Evolutionary conservation across 2,888 invertebrate species (phyloP), one percentile per base, ranked within the genome.

Genomic region (Orthonychiurus folsomi): DNA sequence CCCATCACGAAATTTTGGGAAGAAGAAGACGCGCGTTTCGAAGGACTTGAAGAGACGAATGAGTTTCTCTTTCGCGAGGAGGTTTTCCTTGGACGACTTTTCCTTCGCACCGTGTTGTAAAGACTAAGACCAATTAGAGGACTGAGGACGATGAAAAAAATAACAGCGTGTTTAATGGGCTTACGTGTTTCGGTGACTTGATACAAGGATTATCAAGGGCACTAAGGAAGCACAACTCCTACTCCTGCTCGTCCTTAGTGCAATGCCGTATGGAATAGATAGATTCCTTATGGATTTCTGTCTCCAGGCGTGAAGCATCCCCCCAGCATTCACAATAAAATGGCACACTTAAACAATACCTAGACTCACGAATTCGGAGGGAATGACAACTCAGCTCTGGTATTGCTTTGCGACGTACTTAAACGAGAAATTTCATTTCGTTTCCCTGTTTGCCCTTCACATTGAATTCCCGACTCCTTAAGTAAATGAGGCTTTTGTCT

Each of bases 81-180:
- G 27, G 27, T 27, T 28, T 28, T 2, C 23, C 21, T 54, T 24
- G 18, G 54, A 24, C 25, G 55, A 21, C 26, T 23, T 24, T 15
- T 37, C 9, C 37, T 37, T 37, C 37, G n/a, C n/a, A 37, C 37
- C 37, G 15, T 37, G 15, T n/a, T 15, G 37, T 37, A 37, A 37
- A 15, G 37, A 37, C 37, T 37, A 63, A 56, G 60, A 65, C 63
- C 65, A 65, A 65, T 65, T 65, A 65, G 65, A 65, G 53, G 57
- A 59, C n/a, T 55, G 56, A 37, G 26, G 52, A 59, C 48, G 61
- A 61, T 55, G 54, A 62, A 60, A 63, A 60, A 65, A 69, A 65
- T 62, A 64, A 65, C 66, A 65, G 65, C 59, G 56, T 61, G 56
- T 64, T 64, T 69, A 66, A 69, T 69, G 64, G 69, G 69, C 65